Base-by-base conservation (phyloP, 2,888 invertebrate genomes). In the Seladonia tumulorum region DNA sequence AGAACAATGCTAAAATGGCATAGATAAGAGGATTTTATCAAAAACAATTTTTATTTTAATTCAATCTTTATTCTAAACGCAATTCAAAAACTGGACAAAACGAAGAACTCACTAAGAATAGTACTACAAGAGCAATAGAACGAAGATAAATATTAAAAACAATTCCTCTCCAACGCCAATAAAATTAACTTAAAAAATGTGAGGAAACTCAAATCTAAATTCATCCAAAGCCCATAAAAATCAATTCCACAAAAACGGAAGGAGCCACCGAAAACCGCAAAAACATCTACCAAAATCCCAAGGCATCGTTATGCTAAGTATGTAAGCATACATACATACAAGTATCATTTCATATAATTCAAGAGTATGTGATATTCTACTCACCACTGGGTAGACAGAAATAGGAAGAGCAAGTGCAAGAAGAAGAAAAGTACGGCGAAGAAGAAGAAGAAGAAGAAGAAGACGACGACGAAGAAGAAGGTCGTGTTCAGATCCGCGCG, bases 401-500 rank as follows among this genome's bases (percentile, higher is more conserved):
- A 25, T 60, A 60, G 25, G 39, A 68, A 68, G 12, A 68, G 35
- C 22, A 68, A 68, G 12, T 16, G 66, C 18, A 35, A 29, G 10
- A 8, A 66, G 35, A 35, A 66, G 66, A 35, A 35, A 14, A 22
- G 35, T 14, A 10, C 35, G 66, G 22, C 35, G 66, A 42, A 8
- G 45, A 57, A n/a, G 18, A 68, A 42, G 8, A 8, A 0, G n/a
- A n/a, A n/a, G n/a, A n/a, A n/a, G 71, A 35, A 35, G 49, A 49
- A 25, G 45, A 66, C n/a, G 16, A 66, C 42, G 10, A 8, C 0
- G 71, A 35, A 35, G 49, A 25, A 57, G 75, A 75, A 83, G 49
- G 79, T 16, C 76, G 76, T 49, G 76, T 79, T 79, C 81, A 82
- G 88, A 88, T 89, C 86, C 79, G 80, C 86, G 87, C 81, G 80